Base-by-base conservation (phyloP, 2,113 vertebrate species). In the Campylomormyrus numenius region DNA sequence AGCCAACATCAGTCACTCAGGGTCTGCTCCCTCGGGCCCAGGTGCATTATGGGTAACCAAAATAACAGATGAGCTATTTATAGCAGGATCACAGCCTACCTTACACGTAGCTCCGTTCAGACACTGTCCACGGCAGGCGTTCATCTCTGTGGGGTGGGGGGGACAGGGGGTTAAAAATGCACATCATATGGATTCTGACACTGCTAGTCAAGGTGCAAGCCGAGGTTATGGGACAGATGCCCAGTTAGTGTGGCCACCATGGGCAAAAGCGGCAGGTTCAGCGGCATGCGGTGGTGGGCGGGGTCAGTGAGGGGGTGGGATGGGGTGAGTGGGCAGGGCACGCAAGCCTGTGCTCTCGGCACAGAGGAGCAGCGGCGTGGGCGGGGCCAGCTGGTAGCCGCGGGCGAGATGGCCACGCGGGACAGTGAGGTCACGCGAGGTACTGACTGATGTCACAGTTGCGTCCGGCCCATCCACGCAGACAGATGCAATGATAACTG, bases 401-500 rank as follows among this genome's bases (percentile, higher is more conserved):
- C 31, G 5, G 5, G 70, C 31, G 27, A 15, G 70, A 39, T 31
- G 27, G 13, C 27, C 7, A 3, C 11, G 1, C 27, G 80, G 83
- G 24, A 31, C 80, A 88, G 70, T 70, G 48, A 91, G 48, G 74
- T 83, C 48, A 85, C 52, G 87, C 62, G 83, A 46, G 95, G 95
- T 99, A 99, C 98, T 99, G 96, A 99, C 98, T 98, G 96, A 98
- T 97, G 93, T 98, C 96, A 97, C 98, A 99, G 96, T 99, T 97
- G 93, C 94, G 94, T 96, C 98, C 98, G 92, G 96, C 97, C 98
- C 98, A 99, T 97, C 98, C 98, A 92, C 95, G 95, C 95, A 97
- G 95, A 97, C 98, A 99, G 96, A 95, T 94, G 97, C 98, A 99
- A 97, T 96, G 97, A 99, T 99, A 99, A 97, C 97, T 97, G 95